phyloP scores from a whole-genome alignment of 2,113 vertebrate species.

The Chloropsis cyanopogon region DNA sequence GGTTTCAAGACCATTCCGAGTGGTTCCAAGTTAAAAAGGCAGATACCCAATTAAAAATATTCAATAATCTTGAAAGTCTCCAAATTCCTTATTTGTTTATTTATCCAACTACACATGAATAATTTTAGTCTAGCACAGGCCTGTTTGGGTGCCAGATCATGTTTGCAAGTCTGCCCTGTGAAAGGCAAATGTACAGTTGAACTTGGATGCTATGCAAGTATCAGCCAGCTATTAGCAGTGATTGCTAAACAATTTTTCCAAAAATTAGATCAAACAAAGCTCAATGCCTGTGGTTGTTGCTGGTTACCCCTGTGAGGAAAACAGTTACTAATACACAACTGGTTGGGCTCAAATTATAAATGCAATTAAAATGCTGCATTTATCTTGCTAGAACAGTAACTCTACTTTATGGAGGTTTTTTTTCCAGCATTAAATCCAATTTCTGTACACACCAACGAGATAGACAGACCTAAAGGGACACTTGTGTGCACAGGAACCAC shows the following conservation, averaged over 20 bases:
- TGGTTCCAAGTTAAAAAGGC: background rate
- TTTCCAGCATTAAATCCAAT: background rate
- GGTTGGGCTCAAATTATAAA: background rate
- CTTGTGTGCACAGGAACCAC: background rate
- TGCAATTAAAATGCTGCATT: background rate
- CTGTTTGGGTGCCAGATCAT: constrained; percentile 55
- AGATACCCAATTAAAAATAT: background rate
- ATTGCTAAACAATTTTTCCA: background rate
- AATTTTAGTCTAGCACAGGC: constrained; percentile 63
- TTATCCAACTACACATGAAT: constrained; percentile 52
- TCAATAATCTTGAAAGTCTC: constrained; percentile 2
- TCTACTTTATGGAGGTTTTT: background rate
- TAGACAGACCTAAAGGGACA: background rate
- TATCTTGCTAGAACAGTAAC: background rate
- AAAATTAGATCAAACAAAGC: constrained; percentile 17
- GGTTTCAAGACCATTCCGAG: background rate
- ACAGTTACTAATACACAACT: background rate
- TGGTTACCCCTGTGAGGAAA: background rate
- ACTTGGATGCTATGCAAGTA: background rate
- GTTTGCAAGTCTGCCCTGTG: constrained; percentile 51
- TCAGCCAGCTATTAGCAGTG: constrained; percentile 1
- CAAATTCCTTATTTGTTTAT: constrained; percentile 69
- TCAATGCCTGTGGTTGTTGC: background rate
- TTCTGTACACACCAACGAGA: background rate
- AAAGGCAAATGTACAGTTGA: constrained; percentile 39